phyloP scores from a whole-genome alignment of 2,113 vertebrate species.

The Scartelaos histophorus region DNA sequence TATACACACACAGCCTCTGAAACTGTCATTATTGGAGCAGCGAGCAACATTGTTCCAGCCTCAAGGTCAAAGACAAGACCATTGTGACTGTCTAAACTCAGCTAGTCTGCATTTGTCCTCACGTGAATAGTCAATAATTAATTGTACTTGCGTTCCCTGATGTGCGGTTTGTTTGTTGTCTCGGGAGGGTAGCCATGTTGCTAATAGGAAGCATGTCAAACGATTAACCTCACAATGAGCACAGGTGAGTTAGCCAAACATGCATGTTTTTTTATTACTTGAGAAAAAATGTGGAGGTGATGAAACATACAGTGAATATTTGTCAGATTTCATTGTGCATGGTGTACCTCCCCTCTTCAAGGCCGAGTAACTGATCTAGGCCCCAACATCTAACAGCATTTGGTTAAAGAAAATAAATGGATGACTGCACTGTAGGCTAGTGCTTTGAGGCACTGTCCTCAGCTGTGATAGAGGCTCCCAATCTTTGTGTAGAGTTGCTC shows the following conservation, averaged over 20 bases:
- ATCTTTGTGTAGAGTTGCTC: background rate
- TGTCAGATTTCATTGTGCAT: background rate
- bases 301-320: no score
- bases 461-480: background rate
- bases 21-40: constrained; percentile 43
- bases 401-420: background rate
- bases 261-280: constrained; percentile 21
- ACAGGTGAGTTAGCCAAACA: constrained; percentile 2
- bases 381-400: background rate
- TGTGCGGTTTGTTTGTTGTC: constrained; percentile 7
- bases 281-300: constrained; percentile 12
- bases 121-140: background rate
- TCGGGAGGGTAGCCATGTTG: constrained; percentile 17
- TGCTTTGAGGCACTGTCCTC: background rate
- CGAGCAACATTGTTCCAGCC: constrained; percentile 23
- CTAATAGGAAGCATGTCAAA: constrained; percentile 13
- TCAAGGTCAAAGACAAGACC: constrained; percentile 43
- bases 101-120: background rate
- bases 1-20: constrained; percentile 11
- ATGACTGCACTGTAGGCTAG: background rate
- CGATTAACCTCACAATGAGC: constrained; percentile 17
- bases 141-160: constrained; percentile 14
- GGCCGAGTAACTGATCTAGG: background rate
- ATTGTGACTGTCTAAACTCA: constrained; percentile 15
- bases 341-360: background rate